Evolutionary conservation across 1,140 invertebrate genomes (phyloP).

Genomic region (Trigoniulus corallinus): DNA sequence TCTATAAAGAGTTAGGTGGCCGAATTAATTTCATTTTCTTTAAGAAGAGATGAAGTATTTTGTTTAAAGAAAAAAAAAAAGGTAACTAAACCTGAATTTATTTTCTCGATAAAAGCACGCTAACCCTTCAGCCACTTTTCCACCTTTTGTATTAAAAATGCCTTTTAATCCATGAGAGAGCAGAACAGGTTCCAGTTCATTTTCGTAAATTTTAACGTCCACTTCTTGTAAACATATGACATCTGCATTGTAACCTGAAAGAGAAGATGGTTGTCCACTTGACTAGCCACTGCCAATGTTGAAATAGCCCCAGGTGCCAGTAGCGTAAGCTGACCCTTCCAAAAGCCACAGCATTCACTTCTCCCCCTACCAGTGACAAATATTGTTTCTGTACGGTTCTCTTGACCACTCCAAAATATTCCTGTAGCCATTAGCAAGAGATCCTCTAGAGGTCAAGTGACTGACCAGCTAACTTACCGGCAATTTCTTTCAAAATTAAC

Average conservation of each 20-base stretch:
- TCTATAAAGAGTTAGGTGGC: constrained; percentile 19
- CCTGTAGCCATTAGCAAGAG: no score
- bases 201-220: constrained; percentile 55
- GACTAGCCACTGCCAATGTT: not conserved
- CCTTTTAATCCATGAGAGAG: constrained; percentile 35
- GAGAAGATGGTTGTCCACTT: constrained; percentile 4
- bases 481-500: constrained; percentile 62
- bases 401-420: no score
- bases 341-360: no score
- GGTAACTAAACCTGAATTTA: constrained; percentile 33
- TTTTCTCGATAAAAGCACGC: constrained; percentile 48
- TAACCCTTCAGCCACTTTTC: constrained; percentile 55
- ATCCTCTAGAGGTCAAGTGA: not conserved
- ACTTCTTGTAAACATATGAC: constrained; percentile 86
- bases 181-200: constrained; percentile 48
- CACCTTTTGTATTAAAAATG: constrained; percentile 49
- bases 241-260: constrained; percentile 68
- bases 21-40: not conserved
- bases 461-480: constrained; percentile 32
- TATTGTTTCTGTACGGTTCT: no score
- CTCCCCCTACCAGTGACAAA: no score
- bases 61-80: no score
- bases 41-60: no score
- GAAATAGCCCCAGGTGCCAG: no score
- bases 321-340: no score